Evolutionary conservation across 2,113 vertebrate genomes (phyloP).

Genomic region (Vidua chalybeata): DNA sequence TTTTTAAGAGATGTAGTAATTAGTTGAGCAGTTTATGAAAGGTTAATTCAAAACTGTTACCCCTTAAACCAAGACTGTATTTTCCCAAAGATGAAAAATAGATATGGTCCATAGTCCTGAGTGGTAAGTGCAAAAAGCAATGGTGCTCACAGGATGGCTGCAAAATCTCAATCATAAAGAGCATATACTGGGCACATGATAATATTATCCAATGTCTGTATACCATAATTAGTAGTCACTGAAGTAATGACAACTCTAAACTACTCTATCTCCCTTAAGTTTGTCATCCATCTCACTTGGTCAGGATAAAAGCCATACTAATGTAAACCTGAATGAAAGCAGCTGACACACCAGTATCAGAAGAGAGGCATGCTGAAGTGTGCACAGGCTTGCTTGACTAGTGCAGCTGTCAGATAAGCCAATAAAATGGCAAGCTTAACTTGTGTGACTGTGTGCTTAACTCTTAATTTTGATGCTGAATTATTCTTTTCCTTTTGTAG

Average conservation of each 20-base stretch:
- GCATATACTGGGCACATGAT: too few species aligned
- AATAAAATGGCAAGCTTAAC: background rate
- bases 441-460: background rate
- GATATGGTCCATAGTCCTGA: background rate
- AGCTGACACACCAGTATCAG: background rate
- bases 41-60: background rate
- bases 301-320: background rate
- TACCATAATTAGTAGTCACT: background rate
- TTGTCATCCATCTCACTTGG: background rate
- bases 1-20: background rate
- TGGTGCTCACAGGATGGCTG: background rate
- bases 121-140: background rate
- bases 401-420: background rate
- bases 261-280: background rate
- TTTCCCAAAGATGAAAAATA: background rate
- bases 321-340: background rate
- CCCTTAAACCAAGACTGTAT: background rate
- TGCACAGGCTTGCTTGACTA: background rate
- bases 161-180: background rate
- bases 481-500: background rate
- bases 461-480: background rate
- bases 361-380: fast-evolving
- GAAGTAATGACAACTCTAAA: background rate
- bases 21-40: background rate
- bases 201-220: background rate